Evolutionary conservation across 2,888 invertebrate genomes (phyloP), one percentile per base, ranked within the genome.

Genomic region (Hypomecis atomaria): DNA sequence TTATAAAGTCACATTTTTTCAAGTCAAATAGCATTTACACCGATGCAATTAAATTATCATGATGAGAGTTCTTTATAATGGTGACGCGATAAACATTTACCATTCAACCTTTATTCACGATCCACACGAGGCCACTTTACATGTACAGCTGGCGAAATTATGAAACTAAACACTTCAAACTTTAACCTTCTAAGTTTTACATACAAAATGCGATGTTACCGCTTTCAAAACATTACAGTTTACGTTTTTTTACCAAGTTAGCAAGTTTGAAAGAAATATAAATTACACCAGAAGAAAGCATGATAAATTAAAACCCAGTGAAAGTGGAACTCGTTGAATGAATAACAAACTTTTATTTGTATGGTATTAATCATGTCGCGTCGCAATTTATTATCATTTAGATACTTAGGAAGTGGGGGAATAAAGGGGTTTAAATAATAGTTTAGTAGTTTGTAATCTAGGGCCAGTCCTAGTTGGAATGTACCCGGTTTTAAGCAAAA

Each of bases 261-360:
- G 6, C 23, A 42, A 52, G 52, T 52, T 52, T 5, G 23, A 52
- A 33, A 42, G 40, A 52, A 52, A 52, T 52, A 52, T 52, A 52
- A 52, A 52, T 52, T 40, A 52, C 40, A 52, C 37, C 33, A 40
- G 52, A 52, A 52, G 52, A 52, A 52, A 52, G 52, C 9, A 40
- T 42, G 40, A 52, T 52, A 40, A 52, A 9, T 52, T 52, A 10
- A 52, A 52, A 52, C 52, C 42, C n/a, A 52, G 52, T 33, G 40
- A 52, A 52, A 52, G 40, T 52, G 52, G 52, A 7, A 52, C 52
- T 52, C 52, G 37, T 50, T 9, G 52, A 40, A 52, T 52, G 9
- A 52, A 40, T 52, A 33, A 52, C 10, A 52, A 52, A 42, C 23
- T n/a, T 52, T 52, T 23, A 40, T 52, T 52, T 42, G 10, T 42